Base-by-base conservation (phyloP, 2,113 vertebrate species). In the Diphyllodes magnificus region DNA sequence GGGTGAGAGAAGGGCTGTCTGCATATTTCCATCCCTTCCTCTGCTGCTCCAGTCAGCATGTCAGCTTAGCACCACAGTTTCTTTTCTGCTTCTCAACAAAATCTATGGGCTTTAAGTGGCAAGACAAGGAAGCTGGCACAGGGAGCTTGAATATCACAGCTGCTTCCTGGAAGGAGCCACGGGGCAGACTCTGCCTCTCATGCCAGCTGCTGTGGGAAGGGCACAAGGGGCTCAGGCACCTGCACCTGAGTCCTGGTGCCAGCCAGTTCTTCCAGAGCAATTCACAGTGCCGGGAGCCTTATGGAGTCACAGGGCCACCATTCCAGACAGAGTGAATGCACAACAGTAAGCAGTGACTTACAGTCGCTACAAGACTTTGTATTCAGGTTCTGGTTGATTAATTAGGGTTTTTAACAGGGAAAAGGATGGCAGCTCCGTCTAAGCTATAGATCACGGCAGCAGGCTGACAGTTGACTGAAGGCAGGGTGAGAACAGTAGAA, bases 61-160 rank as follows among this genome's bases (percentile, higher is more conserved):
- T 37, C 79, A 66, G 39, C 50, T 45, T 37, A 65, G 76, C 59
- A 65, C 31, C 31, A 6, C 42, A 4, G 15, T n/a, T 72, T 30
- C 47, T 72, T 54, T 85, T 56, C 44, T 57, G n/a, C 28, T 64
- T 71, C 2, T 3, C 37, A 56, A 21, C 12, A 80, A 47, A 69
- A 31, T 0, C 1, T 31, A 0, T 13, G 60, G 79, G 44, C 60
- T 82, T 27, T 18, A 33, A 54, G 27, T 31, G 30, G 24, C 0
- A 4, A n/a, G 40, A 37, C 37, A 40, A 57, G 23, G 37, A 77
- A 83, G 17, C 20, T 89, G 73, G 6, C 31, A 14, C 7, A 8
- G 44, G 51, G 16, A 23, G 11, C 16, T 69, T 31, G 53, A 59
- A 31, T 49, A 6, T 15, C 12, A 1, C 27, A 44, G 15, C 27